A percentile compares a stretch with the other conserved stretches of the same genome.
Evolutionary conservation across 1,140 invertebrate genomes (phyloP).

Genomic region (Trichogramma pretiosum): DNA sequence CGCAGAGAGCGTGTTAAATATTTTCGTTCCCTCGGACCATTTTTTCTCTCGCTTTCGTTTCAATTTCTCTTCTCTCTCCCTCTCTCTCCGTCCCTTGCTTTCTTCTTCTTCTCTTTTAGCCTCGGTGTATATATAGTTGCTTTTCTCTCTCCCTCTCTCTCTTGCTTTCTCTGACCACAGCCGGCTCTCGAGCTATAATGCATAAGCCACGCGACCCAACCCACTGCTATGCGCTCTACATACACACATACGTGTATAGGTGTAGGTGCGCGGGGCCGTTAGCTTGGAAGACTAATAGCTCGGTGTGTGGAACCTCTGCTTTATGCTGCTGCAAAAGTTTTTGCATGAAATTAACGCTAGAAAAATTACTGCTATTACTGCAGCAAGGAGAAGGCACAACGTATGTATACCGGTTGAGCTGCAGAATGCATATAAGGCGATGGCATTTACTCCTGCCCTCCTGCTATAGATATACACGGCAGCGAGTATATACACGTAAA

Average conservation of each 20-base stretch:
- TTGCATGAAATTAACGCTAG: constrained; percentile 31
- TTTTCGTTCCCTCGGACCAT: neutral
- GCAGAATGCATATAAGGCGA: too few relatives aligned
- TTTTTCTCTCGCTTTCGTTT: constrained; percentile 1
- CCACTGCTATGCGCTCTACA: too few relatives aligned
- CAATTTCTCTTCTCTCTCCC: neutral
- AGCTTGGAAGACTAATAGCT: constrained; percentile 16
- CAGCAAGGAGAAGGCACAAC: constrained; percentile 7
- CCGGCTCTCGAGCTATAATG: constrained; percentile 1
- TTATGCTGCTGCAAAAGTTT: constrained; percentile 26
- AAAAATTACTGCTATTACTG: constrained; percentile 33
- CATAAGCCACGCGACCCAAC: constrained; percentile 4
- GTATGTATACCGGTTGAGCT: too few relatives aligned
- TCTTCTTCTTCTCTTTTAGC: too few relatives aligned
- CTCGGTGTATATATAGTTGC: too few relatives aligned
- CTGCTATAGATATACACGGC: too few relatives aligned
- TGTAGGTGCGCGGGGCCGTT: constrained; percentile 3
- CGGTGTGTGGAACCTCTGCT: constrained; percentile 8
- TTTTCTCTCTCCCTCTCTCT: too few relatives aligned
- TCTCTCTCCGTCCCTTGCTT: neutral
- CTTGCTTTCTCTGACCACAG: too few relatives aligned
- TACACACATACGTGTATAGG: too few relatives aligned
- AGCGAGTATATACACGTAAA: too few relatives aligned
- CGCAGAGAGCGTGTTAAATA: neutral
- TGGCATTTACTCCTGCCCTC: too few relatives aligned